These are phyloP conservation scores for Cherax quadricarinatus DNA, from an alignment of 1,140 invertebrate species.

Conservation along the genomic window DNA sequence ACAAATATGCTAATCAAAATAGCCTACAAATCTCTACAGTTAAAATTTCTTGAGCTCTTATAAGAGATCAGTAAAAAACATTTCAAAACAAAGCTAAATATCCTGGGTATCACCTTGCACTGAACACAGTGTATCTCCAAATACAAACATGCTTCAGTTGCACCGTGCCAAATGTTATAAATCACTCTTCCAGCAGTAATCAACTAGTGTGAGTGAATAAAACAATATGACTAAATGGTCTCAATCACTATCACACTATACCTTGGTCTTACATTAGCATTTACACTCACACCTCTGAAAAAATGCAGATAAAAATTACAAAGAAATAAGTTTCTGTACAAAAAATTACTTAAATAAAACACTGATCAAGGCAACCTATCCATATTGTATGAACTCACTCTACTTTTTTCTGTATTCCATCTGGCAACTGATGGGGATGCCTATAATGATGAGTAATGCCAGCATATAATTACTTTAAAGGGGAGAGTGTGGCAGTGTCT, in stretches of 20 bases:
- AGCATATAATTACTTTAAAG: conserved; percentile 49
- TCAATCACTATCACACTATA: conserved; percentile 9
- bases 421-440: not conserved
- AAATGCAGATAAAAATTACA: not conserved
- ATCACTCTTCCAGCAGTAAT: not conserved
- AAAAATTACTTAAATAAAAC: conserved; percentile 12
- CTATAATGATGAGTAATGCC: not conserved
- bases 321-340: conserved; percentile 39
- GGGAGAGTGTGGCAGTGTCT: conserved; percentile 58
- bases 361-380: conserved; percentile 30
- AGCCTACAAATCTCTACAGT: not conserved
- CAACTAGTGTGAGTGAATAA: conserved; percentile 19
- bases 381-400: not conserved
- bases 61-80: not conserved
- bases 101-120: not conserved
- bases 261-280: conserved; percentile 9
- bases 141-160: not conserved
- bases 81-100: not conserved
- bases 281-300: not conserved
- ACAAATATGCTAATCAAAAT: not conserved
- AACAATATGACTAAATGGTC: not conserved
- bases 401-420: not conserved
- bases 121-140: not conserved
- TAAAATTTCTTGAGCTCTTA: not conserved
- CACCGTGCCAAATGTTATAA: not conserved